Conservation (phyloP, 1,140 invertebrate species). For the Spodoptera frugiperda region DNA sequence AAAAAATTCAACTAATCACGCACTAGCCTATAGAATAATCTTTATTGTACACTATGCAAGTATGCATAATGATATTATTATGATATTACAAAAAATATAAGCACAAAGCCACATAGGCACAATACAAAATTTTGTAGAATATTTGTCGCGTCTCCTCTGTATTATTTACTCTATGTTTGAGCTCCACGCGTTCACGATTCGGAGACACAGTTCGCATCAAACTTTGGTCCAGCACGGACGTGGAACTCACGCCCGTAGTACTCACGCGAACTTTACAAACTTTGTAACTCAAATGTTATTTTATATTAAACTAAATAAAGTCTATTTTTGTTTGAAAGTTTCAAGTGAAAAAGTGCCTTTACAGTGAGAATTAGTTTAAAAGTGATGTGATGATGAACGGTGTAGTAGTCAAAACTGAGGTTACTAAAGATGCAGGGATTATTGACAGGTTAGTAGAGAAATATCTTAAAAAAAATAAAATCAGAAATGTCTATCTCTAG, state of each 20-base stretch:
- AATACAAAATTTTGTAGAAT: neutral
- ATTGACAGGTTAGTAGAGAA: slow-evolving; percentile 61
- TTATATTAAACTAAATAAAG: slow-evolving; percentile 1
- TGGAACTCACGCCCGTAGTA: neutral
- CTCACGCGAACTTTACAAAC: slow-evolving; percentile 30
- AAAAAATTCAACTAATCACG: too few species aligned
- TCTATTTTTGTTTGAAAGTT: neutral
- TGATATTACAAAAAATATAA: too few species aligned
- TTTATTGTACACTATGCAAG: too few species aligned
- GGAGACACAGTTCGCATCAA: slow-evolving; percentile 16
- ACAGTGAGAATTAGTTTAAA: slow-evolving; percentile 51
- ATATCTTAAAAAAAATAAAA: neutral
- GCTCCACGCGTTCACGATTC: neutral
- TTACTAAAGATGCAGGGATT: slow-evolving; percentile 56
- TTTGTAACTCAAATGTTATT: slow-evolving; percentile 9
- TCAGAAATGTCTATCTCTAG: too few species aligned
- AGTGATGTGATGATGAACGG: slow-evolving; percentile 59
- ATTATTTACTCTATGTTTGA: slow-evolving; percentile 12
- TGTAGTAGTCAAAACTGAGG: slow-evolving; percentile 53
- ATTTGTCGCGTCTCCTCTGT: slow-evolving; percentile 17
- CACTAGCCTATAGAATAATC: too few species aligned
- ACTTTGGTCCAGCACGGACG: slow-evolving; percentile 4
- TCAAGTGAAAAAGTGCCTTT: slow-evolving; percentile 49
- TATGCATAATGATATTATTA: too few species aligned
- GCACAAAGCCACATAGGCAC: neutral